phyloP scores from a whole-genome alignment of 2,113 vertebrate species.

The Xyliphius kryptos region DNA sequence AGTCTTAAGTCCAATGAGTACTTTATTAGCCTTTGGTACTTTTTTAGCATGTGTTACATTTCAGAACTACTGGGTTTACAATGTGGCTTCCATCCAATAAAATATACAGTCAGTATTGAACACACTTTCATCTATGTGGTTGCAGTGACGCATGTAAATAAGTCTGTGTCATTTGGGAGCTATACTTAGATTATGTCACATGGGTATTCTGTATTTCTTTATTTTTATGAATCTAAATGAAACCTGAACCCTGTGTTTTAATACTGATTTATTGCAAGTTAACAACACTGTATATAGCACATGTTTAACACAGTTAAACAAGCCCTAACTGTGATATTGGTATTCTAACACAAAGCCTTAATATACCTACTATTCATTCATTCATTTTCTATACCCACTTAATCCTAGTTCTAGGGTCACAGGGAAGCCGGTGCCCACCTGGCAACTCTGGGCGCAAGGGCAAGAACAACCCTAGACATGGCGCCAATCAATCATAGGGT shows the following conservation, averaged over 20 bases:
- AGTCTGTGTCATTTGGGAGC: constrained; percentile 14
- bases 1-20: constrained; percentile 40
- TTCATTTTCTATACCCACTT: too few relatives aligned
- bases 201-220: neutral
- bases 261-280: neutral
- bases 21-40: constrained; percentile 24
- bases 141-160: constrained; percentile 15
- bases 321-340: neutral
- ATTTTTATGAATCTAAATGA: constrained; percentile 19
- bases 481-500: too few relatives aligned
- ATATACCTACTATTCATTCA: too few relatives aligned
- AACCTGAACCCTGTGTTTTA: neutral
- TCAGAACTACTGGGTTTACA: constrained; percentile 10
- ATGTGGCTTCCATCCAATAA: constrained; percentile 46
- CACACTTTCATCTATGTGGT: constrained; percentile 27
- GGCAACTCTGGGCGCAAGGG: too few relatives aligned
- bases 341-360: neutral
- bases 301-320: constrained; percentile 23
- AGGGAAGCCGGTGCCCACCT: too few relatives aligned
- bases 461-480: too few relatives aligned
- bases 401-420: too few relatives aligned
- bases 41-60: constrained; percentile 10
- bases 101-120: constrained; percentile 29
- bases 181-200: constrained; percentile 27
- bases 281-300: constrained; percentile 3